Conservation (phyloP, 2,113 vertebrate genomes). For the Cyanoramphus novaezelandiae region DNA sequence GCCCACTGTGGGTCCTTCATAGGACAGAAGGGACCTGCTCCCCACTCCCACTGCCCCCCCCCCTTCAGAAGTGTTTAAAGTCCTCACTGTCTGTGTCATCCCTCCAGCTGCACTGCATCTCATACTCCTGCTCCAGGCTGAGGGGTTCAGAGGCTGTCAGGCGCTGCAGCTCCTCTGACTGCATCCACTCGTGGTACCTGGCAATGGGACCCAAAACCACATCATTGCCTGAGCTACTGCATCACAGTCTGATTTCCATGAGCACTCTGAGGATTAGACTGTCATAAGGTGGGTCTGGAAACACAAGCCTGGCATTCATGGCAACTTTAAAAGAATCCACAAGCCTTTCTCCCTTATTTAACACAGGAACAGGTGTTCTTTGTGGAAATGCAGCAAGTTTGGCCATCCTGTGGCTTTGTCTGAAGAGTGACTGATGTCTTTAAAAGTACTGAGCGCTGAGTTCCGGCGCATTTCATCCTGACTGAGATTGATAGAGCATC, state of each 20-base stretch:
- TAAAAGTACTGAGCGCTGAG: background rate
- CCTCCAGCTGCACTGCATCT: slow-evolving; percentile 91
- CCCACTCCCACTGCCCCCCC: background rate
- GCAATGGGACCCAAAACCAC: background rate
- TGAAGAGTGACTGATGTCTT: background rate
- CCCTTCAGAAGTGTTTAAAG: background rate
- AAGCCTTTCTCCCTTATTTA: background rate
- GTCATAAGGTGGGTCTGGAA: background rate
- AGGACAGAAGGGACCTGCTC: background rate
- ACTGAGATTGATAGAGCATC: background rate
- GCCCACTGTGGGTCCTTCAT: background rate
- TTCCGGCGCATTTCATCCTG: accelerated
- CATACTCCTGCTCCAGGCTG: slow-evolving; percentile 90
- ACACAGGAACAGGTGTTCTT: background rate
- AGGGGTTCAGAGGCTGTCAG: slow-evolving; percentile 92
- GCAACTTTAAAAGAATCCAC: too few species aligned
- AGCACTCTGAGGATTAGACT: accelerated
- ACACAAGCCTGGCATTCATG: background rate
- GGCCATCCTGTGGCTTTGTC: background rate
- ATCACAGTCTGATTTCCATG: accelerated
- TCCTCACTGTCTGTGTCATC: slow-evolving; percentile 89
- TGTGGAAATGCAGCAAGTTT: background rate
- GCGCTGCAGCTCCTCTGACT: slow-evolving; percentile 87
- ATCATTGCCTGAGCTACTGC: background rate
- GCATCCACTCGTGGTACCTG: slow-evolving; percentile 98